Base-by-base conservation (phyloP, 2,888 invertebrate genomes). In the Clusia tigrina region DNA sequence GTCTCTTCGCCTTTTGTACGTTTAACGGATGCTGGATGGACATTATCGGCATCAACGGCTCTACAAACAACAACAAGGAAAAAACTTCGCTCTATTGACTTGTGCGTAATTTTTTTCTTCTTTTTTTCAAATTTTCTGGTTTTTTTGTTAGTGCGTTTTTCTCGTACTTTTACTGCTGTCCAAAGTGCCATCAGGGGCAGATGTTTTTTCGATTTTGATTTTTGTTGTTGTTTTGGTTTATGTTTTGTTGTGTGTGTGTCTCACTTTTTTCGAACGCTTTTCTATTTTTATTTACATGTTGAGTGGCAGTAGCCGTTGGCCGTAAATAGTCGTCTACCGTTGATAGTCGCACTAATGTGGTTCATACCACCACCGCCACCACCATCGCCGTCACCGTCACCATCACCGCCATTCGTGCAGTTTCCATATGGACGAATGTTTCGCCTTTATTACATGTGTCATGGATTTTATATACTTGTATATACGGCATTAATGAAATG, bases 161-260 rank as follows among this genome's bases (percentile, higher is more conserved):
- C 15, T 77, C 75, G 76, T 77, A 72, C 74, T 74, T n/a, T 3
- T 42, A 32, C 53, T 77, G 71, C 72, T 71, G 70, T 78, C 79
- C 78, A 79, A 80, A 79, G 78, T 79, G 79, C 78, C 79, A 80
- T 76, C 74, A 78, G 74, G 73, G 72, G 79, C 79, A 79, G 79
- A 79, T 79, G 79, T 79, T 78, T 79, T 80, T 73, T 71, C n/a
- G 62, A 62, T 64, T 70, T 58, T 38, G 17, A 54, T 48, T 54
- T 64, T 66, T 58, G 60, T 64, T 62, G 56, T 52, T 66, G 58
- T n/a, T 63, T 42, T 15, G 42, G 42, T 32, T 32, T 32, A 32
- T 32, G 6, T 9, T 57, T 58, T 62, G 25, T 57, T 42, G 48
- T 20, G 17, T 12, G 3, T 52, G 10, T 26, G 51, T 46, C 51